Conservation (phyloP, 2,888 invertebrate species). For the Rugalucina vietnamica region DNA sequence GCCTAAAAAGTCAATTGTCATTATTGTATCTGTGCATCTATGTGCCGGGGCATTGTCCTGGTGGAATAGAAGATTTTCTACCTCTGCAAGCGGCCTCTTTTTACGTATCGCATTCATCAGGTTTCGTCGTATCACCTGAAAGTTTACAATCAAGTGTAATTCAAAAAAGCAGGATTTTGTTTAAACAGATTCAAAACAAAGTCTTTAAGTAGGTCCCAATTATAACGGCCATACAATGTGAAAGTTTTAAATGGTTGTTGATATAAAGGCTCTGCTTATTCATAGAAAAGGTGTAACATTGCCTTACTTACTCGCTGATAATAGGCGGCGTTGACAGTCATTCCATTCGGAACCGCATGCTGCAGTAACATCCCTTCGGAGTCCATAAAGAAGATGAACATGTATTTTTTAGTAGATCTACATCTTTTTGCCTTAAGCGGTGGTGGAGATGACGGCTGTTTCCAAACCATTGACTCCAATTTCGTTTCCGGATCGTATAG, state of each 20-base stretch:
- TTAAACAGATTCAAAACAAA: too few species aligned
- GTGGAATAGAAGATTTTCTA: not conserved
- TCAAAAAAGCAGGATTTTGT: too few species aligned
- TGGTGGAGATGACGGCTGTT: slow-evolving; percentile 1
- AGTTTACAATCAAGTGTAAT: too few species aligned
- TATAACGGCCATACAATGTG: too few species aligned
- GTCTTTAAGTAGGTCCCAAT: too few species aligned
- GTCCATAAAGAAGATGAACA: slow-evolving; percentile 18
- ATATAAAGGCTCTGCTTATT: too few species aligned
- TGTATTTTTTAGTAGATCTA: not conserved
- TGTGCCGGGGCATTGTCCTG: not conserved
- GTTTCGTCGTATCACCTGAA: too few species aligned
- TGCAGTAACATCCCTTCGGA: slow-evolving; percentile 6
- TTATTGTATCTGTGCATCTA: not conserved
- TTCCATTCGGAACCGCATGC: slow-evolving; percentile 19
- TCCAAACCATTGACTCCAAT: slow-evolving; percentile 27
- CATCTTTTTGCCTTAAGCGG: slow-evolving; percentile 13
- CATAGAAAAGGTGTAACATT: too few species aligned
- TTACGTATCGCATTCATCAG: not conserved
- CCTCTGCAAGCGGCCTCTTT: not conserved
- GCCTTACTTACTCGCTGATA: not conserved
- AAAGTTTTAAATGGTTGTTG: too few species aligned
- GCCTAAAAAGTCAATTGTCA: not conserved
- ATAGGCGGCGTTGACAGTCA: not conserved
- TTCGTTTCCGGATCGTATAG: slow-evolving; percentile 33